Evolutionary conservation across 2,113 vertebrate genomes (phyloP).

Genomic region (Acrocephalus kingi): DNA sequence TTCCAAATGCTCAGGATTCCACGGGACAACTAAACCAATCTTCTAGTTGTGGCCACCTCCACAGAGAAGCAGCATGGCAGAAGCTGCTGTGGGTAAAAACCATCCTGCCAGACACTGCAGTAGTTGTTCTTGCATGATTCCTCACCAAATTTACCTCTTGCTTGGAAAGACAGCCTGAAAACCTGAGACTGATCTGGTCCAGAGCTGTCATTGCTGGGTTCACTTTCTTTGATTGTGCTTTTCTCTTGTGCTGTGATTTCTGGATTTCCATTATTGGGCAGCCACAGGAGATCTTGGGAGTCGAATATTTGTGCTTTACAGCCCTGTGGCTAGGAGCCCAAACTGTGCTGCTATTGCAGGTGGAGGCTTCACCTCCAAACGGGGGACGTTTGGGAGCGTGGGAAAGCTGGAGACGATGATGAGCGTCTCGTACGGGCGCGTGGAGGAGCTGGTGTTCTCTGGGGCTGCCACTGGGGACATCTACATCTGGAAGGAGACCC

Average conservation of each 20-base stretch:
- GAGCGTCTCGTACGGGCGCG: slow-evolving; percentile 89
- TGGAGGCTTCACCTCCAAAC: slow-evolving; percentile 90
- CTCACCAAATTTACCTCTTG: neutral
- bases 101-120: neutral
- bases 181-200: neutral
- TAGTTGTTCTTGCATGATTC: neutral
- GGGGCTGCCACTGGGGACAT: slow-evolving; percentile 94
- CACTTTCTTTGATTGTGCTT: neutral
- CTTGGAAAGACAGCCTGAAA: neutral
- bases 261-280: neutral
- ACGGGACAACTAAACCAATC: neutral
- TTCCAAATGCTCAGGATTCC: neutral
- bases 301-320: neutral
- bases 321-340: neutral
- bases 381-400: slow-evolving; percentile 87
- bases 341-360: slow-evolving; percentile 70
- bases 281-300: neutral
- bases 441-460: slow-evolving; percentile 92
- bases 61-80: neutral
- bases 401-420: slow-evolving; percentile 95
- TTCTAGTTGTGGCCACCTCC: neutral
- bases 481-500: slow-evolving; percentile 92
- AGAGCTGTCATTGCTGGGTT: neutral
- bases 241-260: neutral
- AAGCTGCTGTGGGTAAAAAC: neutral